phyloP scores from a whole-genome alignment of 2,113 vertebrate genomes.

The Benitochromis conjunctus region DNA sequence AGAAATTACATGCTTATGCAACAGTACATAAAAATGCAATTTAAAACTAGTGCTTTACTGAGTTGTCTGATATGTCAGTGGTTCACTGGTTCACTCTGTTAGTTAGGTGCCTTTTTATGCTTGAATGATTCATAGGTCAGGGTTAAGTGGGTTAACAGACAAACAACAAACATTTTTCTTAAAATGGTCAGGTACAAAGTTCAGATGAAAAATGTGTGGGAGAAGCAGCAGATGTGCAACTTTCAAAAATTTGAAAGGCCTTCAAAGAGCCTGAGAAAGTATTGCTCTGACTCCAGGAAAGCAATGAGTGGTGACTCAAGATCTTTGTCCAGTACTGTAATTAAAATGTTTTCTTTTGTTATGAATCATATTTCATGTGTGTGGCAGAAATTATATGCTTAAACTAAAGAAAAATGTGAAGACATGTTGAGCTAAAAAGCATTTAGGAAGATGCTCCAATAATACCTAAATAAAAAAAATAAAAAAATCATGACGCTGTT shows the following conservation, averaged over 20 bases:
- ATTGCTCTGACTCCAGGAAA: background rate
- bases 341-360: background rate
- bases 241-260: background rate
- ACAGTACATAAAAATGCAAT: background rate
- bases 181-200: background rate
- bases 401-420: rapidly evolving
- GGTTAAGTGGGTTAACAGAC: background rate
- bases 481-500: background rate
- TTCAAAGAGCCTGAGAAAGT: background rate
- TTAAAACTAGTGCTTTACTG: background rate
- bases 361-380: background rate
- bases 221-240: background rate
- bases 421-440: background rate
- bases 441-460: background rate
- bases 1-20: background rate
- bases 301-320: background rate
- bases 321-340: background rate
- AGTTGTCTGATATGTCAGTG: background rate
- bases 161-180: background rate
- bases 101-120: background rate
- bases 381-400: background rate
- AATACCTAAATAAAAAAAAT: background rate
- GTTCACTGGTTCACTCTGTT: background rate
- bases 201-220: background rate
- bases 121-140: background rate